Base-by-base conservation (phyloP, 2,888 invertebrate genomes). In the Argyra leucocephala region DNA sequence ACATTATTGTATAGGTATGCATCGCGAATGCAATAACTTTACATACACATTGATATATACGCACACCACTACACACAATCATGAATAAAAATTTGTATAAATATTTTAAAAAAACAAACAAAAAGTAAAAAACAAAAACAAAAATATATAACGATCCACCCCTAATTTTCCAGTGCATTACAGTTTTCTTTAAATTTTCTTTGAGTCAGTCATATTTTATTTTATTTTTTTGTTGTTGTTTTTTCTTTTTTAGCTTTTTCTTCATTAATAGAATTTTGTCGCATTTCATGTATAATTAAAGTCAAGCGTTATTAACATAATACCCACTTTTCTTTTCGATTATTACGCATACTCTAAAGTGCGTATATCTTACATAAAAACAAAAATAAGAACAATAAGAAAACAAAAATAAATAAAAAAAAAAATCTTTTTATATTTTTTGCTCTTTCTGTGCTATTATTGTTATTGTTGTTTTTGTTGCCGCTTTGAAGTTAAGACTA, bases 291-390 rank as follows among this genome's bases (percentile, higher is more conserved):
- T 48, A 48, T 12, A 48, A 48, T 48, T 48, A 48, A 48, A 48
- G n/a, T 48, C 48, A 48, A 48, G 48, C 48, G 48, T 48, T 48
- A 48, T 48, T 48, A 48, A 18, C 48, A 48, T 48, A 48, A 48
- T 48, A 48, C 48, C 48, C 18, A 48, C 48, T 48, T 48, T 48
- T 18, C 12, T 48, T 48, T 48, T 48, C 18, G 48, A 48, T 48
- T 48, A 48, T 48, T 48, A 48, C 48, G 48, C 48, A 48, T 48
- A 48, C 48, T 48, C 48, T 18, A 48, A 48, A 48, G 48, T 48
- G 48, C 48, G 48, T 48, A 48, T 15, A 48, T 48, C 48, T 48
- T 48, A 18, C 12, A 48, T 15, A 48, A 48, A 48, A 48, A 26
- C 37, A 37, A 37, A 26, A 26, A 26, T 6, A 26, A n/a, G n/a